phyloP scores from a whole-genome alignment of 2,797 vertebrate genomes.

The Ctenopoma kingsleyae region DNA sequence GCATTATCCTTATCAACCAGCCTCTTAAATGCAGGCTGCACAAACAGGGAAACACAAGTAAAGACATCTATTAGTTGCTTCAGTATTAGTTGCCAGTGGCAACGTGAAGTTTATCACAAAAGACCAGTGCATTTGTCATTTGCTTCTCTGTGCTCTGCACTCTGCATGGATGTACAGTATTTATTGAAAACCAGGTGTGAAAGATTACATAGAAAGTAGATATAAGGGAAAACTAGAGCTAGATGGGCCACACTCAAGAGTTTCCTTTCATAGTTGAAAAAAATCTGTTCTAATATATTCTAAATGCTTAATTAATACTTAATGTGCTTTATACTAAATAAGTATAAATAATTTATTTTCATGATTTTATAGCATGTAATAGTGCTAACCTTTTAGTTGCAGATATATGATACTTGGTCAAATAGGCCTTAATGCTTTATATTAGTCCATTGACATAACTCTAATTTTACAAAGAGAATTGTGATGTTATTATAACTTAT shows the following conservation, averaged over 20 bases:
- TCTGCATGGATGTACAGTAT: not conserved
- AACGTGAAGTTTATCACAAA: slow-evolving; percentile 6
- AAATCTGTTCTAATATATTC: not conserved
- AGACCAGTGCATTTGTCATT: slow-evolving; percentile 1
- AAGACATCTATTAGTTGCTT: slow-evolving; percentile 24
- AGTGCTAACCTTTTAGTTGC: not conserved
- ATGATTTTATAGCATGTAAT: not conserved
- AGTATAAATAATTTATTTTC: too few relatives aligned
- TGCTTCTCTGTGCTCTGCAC: not conserved
- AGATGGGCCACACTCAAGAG: not conserved
- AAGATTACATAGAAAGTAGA: not conserved
- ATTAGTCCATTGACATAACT: not conserved
- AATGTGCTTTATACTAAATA: not conserved
- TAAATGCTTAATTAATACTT: not conserved
- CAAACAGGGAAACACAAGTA: slow-evolving; percentile 30
- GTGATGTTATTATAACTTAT: slow-evolving; percentile 1
- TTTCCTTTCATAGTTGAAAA: not conserved
- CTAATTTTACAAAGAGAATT: too few relatives aligned
- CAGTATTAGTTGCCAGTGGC: slow-evolving; percentile 30
- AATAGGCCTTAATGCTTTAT: not conserved
- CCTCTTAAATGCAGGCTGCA: slow-evolving; percentile 21
- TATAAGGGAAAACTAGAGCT: slow-evolving; percentile 1
- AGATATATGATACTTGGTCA: not conserved
- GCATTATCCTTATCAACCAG: slow-evolving; percentile 30
- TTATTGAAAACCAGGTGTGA: not conserved